Conservation (phyloP, 2,797 vertebrate genomes). For the Ptychadena robeensis region DNA sequence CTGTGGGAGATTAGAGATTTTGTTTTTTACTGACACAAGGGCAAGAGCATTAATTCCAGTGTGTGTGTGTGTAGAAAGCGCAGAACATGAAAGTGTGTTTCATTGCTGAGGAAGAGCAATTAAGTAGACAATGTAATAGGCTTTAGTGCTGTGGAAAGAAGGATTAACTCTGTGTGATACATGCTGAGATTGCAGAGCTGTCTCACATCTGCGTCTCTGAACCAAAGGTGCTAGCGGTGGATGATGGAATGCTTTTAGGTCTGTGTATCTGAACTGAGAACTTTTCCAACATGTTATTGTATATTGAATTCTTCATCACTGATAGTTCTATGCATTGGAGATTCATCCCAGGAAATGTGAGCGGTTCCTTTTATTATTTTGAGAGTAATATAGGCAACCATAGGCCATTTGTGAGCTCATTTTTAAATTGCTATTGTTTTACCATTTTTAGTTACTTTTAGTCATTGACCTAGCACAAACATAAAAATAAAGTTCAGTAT, state of each 20-base stretch:
- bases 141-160: conserved; percentile 9
- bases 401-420: too few species aligned
- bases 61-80: background rate
- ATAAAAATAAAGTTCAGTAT: too few species aligned
- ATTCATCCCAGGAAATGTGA: background rate
- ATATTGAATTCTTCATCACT: background rate
- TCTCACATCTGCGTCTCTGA: conserved; percentile 32
- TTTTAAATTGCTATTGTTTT: too few species aligned
- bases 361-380: too few species aligned
- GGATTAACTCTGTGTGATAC: conserved; percentile 32
- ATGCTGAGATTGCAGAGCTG: background rate
- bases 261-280: background rate
- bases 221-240: background rate
- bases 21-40: conserved; percentile 1
- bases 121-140: conserved; percentile 16
- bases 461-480: too few species aligned
- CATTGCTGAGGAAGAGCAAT: conserved; percentile 1
- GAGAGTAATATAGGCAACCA: too few species aligned
- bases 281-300: background rate
- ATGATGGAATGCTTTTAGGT: background rate
- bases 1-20: background rate
- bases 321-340: background rate
- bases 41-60: background rate
- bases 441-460: too few species aligned
- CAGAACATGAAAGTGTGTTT: conserved; percentile 17